These are phyloP conservation scores for Drosophila auraria DNA, from an alignment of 1,140 invertebrate genomes.

Conservation along the genomic window DNA sequence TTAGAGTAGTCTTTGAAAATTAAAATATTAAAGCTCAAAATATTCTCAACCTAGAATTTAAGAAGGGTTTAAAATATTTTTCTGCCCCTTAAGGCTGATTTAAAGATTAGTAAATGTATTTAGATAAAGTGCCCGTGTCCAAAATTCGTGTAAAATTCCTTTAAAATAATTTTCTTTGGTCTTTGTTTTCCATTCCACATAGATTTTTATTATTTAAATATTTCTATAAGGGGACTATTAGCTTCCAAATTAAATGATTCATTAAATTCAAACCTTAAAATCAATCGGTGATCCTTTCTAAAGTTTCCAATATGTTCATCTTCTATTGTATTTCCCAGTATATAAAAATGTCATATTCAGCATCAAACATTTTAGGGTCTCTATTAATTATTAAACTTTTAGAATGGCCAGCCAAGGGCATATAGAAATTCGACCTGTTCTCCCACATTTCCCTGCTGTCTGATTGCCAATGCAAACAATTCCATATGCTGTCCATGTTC, in stretches of 20 bases:
- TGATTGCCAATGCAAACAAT: conserved; percentile 52
- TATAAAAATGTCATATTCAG: neutral
- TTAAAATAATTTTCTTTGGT: neutral
- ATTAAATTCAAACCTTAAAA: neutral
- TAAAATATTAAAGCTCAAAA: neutral
- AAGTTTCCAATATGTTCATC: neutral
- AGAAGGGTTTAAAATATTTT: neutral
- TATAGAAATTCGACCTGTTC: conserved; percentile 17
- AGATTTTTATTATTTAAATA: neutral
- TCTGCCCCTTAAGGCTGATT: neutral
- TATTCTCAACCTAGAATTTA: neutral
- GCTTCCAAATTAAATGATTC: neutral
- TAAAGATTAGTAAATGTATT: neutral
- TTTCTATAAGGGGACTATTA: neutral
- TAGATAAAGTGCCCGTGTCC: rapidly evolving
- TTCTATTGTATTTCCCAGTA: too few relatives aligned
- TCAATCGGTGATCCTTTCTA: too few relatives aligned
- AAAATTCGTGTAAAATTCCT: too few relatives aligned
- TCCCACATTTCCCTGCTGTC: conserved; percentile 10
- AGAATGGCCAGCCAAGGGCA: neutral
- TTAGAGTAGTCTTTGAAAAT: too few relatives aligned
- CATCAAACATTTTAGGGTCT: neutral
- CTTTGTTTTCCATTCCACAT: neutral
- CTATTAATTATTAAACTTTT: neutral
- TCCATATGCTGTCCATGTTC: conserved; percentile 53